Evolutionary conservation across 2,888 invertebrate genomes (phyloP), one percentile per base, ranked within the genome.

Genomic region (Unio pictorum): DNA sequence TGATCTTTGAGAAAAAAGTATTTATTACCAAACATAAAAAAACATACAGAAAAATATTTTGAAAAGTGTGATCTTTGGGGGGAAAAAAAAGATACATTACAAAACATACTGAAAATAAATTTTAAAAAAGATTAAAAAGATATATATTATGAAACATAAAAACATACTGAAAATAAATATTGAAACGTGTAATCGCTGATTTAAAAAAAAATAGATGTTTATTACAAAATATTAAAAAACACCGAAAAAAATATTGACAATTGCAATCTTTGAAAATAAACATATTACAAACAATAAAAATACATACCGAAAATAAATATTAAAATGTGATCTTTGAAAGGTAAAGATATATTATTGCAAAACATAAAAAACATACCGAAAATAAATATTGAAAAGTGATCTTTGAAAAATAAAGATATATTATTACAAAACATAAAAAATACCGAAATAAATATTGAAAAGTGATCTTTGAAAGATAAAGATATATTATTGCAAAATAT

Each of bases 361-460:
- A 28, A 28, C 28, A 28, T 28, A 1, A 28, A 28, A 28, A 28
- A 28, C 69, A 55, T 75, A 67, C 82, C 81, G 71, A 64, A 75
- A 73, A 23, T 56, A 55, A 61, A 23, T 58, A 67, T 57, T n/a
- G 20, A 20, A 3, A n/a, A 4, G n/a, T 57, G 57, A 57, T 57
- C 20, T 57, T 20, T 4, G 57, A 20, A 20, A n/a, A 57, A n/a
- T n/a, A n/a, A 3, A 28, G 28, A 28, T 28, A 3, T 28, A 28
- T 28, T n/a, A 28, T 28, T 3, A 28, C 28, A 28, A 28, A 57
- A 57, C n/a, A 20, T n/a, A n/a, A 3, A n/a, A 57, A 20, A n/a
- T 75, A 67, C 82, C 81, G 71, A 64, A 75, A 73, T 56, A 55
- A 61, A 23, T 58, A 67, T 57, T n/a, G 20, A 20, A 3, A n/a